Evolutionary conservation across 2,888 invertebrate species (phyloP).

Genomic region (Abscondita cerata): DNA sequence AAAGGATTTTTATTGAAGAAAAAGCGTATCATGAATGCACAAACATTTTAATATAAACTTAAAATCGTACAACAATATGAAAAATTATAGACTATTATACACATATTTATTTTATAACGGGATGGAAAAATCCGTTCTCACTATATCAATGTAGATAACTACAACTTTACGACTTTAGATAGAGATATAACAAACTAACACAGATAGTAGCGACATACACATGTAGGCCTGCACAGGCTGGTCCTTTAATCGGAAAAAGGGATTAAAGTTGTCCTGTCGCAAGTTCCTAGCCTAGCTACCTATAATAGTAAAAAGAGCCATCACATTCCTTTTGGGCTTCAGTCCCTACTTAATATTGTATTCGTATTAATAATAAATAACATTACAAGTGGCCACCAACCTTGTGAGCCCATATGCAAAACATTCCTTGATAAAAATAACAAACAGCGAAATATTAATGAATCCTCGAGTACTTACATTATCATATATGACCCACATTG

Average conservation of each 20-base stretch:
- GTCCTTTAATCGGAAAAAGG: conserved; percentile 24
- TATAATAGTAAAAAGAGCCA: conserved; percentile 56
- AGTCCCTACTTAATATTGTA: conserved; percentile 50
- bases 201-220: conserved; percentile 58
- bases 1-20: conserved; percentile 34
- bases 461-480: background rate
- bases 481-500: conserved; percentile 12
- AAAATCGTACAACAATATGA: conserved; percentile 87
- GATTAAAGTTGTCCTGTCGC: conserved; percentile 40
- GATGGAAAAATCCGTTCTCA: conserved; percentile 63
- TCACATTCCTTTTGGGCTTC: conserved; percentile 58
- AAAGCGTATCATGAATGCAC: conserved; percentile 67
- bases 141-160: conserved; percentile 49
- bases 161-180: conserved; percentile 54
- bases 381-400: conserved; percentile 42
- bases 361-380: conserved; percentile 38
- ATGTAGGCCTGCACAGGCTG: conserved; percentile 54
- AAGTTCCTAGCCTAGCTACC: conserved; percentile 44
- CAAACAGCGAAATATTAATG: background rate
- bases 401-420: conserved; percentile 20
- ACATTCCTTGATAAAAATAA: conserved; percentile 4
- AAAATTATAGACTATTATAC: conserved; percentile 83
- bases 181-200: conserved; percentile 59
- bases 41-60: conserved; percentile 88
- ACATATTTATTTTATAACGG: conserved; percentile 69